Evolutionary conservation across 2,888 invertebrate species (phyloP), one percentile per base, ranked within the genome.

Genomic region (Nymphalis c-album): DNA sequence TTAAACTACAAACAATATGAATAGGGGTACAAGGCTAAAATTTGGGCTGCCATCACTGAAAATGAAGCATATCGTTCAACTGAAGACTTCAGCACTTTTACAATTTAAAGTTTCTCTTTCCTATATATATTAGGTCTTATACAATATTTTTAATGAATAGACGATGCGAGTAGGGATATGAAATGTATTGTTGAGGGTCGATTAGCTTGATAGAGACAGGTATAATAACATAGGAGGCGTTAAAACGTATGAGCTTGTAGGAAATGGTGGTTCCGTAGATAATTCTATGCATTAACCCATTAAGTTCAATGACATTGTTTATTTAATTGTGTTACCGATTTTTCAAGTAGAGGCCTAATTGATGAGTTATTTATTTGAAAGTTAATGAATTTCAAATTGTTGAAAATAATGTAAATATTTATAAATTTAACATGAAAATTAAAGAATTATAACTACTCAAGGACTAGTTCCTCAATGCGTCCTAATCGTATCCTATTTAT

Each of bases 21-120:
- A 71, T 58, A 76, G 80, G 77, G 73, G 75, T 75, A 75, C 73
- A 80, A 78, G 75, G 78, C 79, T 77, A 80, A 77, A 78, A 77
- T 78, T 78, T 77, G 83, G 85, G 90, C 90, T 91, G 90, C 91
- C 91, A 89, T 85, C 86, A 84, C 79, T 75, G 90, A 86, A 90
- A 91, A 89, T 90, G 80, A 91, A 88, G 92, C 93, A 92, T 93
- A 93, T 92, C 92, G 90, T 90, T 88, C 85, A 85, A 90, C 83
- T 86, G 83, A 92, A 93, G 92, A 93, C 92, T 92, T 86, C 85
- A 80, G 78, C 85, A 90, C 82, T 85, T 88, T 87, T 90, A 90
- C 87, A 82, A 86, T 85, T 86, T 87, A 89, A 87, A 85, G 73
- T 88, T 88, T 90, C 80, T 90, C 90, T 90, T 87, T 91, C 90